Evolutionary conservation across 1,140 invertebrate species (phyloP).

Genomic region (Portunus trituberculatus): DNA sequence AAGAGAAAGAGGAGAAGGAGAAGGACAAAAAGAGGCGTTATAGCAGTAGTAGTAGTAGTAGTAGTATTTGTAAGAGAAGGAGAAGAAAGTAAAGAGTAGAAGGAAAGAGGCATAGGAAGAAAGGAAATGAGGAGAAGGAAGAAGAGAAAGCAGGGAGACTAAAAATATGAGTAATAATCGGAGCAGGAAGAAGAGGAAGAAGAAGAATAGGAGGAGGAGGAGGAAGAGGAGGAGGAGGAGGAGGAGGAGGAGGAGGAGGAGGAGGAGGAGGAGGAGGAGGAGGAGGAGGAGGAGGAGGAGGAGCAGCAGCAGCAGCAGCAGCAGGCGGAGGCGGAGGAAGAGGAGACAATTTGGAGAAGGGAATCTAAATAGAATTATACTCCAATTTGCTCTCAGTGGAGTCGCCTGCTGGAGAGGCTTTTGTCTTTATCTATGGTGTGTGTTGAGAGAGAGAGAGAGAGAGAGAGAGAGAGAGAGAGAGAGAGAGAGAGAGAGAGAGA

Average conservation of each 20-base stretch:
- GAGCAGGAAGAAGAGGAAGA: not conserved
- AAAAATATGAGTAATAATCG: not conserved
- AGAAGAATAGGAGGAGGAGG: not conserved
- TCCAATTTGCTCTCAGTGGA: not conserved
- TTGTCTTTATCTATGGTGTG: too few relatives aligned
- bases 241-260: conserved; percentile 25
- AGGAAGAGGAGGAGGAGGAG: not conserved
- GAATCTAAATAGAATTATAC: too few relatives aligned
- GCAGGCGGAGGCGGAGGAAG: not conserved
- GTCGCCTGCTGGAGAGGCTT: not conserved
- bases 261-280: not conserved
- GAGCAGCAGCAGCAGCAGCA: too few relatives aligned
- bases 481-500: too few relatives aligned
- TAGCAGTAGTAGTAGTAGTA: conserved; percentile 8
- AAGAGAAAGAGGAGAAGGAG: not conserved
- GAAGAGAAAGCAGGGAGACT: not conserved
- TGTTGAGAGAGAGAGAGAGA: not conserved
- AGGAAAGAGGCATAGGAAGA: not conserved
- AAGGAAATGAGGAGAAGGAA: not conserved
- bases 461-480: too few relatives aligned
- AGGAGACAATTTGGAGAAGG: not conserved
- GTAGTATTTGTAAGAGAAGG: not conserved
- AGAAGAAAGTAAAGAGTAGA: not conserved
- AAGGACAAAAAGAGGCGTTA: not conserved
- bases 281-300: not conserved